Conservation (phyloP, 1,140 invertebrate genomes). For the Pomacea maculata region DNA sequence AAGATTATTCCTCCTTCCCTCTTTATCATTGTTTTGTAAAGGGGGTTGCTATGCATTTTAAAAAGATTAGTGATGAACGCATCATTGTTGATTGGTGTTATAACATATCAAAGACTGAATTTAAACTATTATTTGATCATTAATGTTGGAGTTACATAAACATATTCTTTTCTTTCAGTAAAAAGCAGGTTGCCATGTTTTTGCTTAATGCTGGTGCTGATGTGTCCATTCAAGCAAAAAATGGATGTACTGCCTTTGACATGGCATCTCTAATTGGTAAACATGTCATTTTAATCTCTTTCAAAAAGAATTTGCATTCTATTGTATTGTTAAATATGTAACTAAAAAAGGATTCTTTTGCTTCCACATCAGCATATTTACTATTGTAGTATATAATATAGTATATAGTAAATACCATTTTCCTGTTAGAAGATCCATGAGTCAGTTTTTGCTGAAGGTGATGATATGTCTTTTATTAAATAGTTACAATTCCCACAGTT, state of each 20-base stretch:
- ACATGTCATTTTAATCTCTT: slow-evolving; percentile 8
- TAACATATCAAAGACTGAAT: no score
- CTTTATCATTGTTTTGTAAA: no score
- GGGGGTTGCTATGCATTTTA: no score
- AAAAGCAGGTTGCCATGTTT: slow-evolving; percentile 63
- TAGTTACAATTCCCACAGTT: not conserved
- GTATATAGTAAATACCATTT: not conserved
- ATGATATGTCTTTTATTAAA: not conserved
- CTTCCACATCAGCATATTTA: not conserved
- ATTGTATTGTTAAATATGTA: not conserved
- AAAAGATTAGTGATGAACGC: no score
- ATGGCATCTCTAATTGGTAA: slow-evolving; percentile 65
- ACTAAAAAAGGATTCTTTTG: not conserved
- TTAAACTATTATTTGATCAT: no score
- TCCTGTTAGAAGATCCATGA: not conserved
- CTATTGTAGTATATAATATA: not conserved
- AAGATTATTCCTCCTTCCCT: no score
- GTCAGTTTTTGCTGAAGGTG: not conserved
- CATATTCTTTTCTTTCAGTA: slow-evolving; percentile 40
- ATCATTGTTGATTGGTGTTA: no score
- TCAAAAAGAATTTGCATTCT: no score
- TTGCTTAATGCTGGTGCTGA: slow-evolving; percentile 64
- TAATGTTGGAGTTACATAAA: not conserved
- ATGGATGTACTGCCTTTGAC: slow-evolving; percentile 67
- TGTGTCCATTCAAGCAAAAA: slow-evolving; percentile 62